Evolutionary conservation across 2,888 invertebrate genomes (phyloP).

Genomic region (Rhopalosiphum nymphaeae): DNA sequence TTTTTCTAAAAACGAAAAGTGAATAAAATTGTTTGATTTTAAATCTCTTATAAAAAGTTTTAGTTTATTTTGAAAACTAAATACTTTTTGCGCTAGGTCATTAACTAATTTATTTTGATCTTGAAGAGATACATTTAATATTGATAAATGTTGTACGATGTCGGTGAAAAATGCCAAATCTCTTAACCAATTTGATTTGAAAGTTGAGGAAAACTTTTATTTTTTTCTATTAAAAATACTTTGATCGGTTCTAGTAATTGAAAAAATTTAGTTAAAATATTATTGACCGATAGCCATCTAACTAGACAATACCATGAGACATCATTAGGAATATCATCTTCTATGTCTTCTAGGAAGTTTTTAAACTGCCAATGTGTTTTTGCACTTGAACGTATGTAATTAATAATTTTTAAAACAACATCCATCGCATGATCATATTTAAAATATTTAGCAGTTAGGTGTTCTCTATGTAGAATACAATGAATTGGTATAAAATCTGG

Average conservation of each 20-base stretch:
- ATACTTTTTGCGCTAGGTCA: conserved; percentile 3
- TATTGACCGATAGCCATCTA: conserved; percentile 14
- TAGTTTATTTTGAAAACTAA: conserved; percentile 44
- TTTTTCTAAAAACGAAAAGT: conserved; percentile 28
- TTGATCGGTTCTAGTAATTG: conserved; percentile 21
- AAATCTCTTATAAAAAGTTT: conserved; percentile 2
- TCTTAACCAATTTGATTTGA: conserved; percentile 10
- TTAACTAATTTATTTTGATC: conserved; percentile 11
- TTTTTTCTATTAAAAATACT: conserved; percentile 32
- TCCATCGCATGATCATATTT: conserved; percentile 5
- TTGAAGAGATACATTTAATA: background rate
- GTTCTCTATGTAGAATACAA: conserved; percentile 8
- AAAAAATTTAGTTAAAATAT: conserved; percentile 16
- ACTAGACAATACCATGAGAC: conserved; percentile 18
- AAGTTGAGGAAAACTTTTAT: conserved; percentile 28
- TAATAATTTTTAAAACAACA: conserved; percentile 23
- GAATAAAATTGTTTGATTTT: conserved; percentile 23
- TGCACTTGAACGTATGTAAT: conserved; percentile 31
- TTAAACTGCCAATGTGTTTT: conserved; percentile 8
- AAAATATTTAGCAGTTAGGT: no score
- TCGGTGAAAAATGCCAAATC: conserved; percentile 16
- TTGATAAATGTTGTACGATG: conserved; percentile 5
- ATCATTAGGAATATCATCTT: conserved; percentile 15
- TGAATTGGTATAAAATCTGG: conserved; percentile 8
- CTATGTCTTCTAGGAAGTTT: conserved; percentile 31